These are phyloP conservation scores for Dipus sagitta DNA, from an alignment of 2,797 vertebrate species.

Conservation along the genomic window DNA sequence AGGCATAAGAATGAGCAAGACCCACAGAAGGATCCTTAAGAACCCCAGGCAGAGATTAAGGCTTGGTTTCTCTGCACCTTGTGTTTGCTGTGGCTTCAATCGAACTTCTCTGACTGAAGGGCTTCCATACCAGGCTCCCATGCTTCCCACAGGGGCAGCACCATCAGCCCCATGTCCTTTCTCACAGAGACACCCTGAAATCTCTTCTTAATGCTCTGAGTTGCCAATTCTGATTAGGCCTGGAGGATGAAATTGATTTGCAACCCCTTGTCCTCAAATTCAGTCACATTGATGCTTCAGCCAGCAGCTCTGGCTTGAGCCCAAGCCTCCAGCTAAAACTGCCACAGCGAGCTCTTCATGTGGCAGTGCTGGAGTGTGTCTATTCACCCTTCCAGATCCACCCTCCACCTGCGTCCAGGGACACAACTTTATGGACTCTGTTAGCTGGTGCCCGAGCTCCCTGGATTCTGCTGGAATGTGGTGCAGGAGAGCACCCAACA, in stretches of 20 bases:
- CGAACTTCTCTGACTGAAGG: neutral
- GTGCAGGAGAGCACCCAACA: neutral
- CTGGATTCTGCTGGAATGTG: neutral
- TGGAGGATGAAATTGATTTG: neutral
- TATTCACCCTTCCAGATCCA: neutral
- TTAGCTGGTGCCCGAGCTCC: neutral
- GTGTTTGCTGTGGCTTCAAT: neutral
- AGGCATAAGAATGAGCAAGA: neutral
- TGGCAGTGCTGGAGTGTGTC: neutral
- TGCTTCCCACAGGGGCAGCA: too few relatives aligned
- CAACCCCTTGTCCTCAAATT: neutral
- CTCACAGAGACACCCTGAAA: neutral
- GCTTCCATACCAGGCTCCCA: neutral
- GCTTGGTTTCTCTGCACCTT: neutral
- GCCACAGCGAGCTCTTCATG: neutral
- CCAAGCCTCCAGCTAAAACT: neutral
- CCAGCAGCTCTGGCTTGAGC: neutral
- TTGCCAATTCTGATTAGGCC: neutral
- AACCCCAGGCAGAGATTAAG: neutral
- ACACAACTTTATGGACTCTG: neutral
- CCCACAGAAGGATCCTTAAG: neutral
- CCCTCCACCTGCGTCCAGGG: neutral
- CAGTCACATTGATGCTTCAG: neutral
- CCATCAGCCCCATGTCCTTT: neutral
- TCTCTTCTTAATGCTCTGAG: neutral